Base-by-base conservation (phyloP, 35 echinoderm and acorn worm species). In the Heliocidaris tuberculata region DNA sequence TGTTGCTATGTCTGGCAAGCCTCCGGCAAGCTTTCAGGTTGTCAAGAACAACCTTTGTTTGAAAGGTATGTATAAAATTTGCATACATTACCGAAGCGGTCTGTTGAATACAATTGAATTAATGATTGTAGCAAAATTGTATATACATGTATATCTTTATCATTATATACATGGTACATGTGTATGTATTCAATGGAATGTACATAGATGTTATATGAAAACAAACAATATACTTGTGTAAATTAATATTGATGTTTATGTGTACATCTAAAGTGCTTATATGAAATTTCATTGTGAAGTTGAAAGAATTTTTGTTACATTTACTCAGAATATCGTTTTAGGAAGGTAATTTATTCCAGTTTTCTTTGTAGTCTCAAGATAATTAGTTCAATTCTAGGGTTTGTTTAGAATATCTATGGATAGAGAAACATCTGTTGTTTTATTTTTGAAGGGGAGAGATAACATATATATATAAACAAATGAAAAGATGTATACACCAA, bases 181-280 rank as follows among this genome's bases (percentile, higher is more conserved):
- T 78, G 35, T 78, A 78, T n/a, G 65, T 78, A 78, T 78, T 78
- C 65, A 78, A n/a, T 78, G 65, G 19, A 78, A 78, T 78, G 65
- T 78, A 78, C 19, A 78, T 78, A 78, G 19, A 78, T 78, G 65
- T 27, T 78, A 78, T 78, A 78, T 78, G 65, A 78, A 70, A 27
- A 78, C 27, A 27, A 78, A 42, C 35, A 42, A 78, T 78, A 24
- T 78, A 78, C 65, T 78, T 78, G 65, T 71, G 6, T 71, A 71
- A 16, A 71, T 71, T 56, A 10, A 78, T n/a, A 9, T 56, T 56
- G 0, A 42, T 42, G 35, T 42, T 10, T 56, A 15, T 13, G 6
- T 70, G 65, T 78, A 78, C 27, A 78, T 24, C 21, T n/a, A 78
- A 78, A 27, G 65, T 21, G 27, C 65, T 78, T 78, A 78, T 21